phyloP scores from a whole-genome alignment of 2,797 vertebrate species.

The Alauda arvensis region DNA sequence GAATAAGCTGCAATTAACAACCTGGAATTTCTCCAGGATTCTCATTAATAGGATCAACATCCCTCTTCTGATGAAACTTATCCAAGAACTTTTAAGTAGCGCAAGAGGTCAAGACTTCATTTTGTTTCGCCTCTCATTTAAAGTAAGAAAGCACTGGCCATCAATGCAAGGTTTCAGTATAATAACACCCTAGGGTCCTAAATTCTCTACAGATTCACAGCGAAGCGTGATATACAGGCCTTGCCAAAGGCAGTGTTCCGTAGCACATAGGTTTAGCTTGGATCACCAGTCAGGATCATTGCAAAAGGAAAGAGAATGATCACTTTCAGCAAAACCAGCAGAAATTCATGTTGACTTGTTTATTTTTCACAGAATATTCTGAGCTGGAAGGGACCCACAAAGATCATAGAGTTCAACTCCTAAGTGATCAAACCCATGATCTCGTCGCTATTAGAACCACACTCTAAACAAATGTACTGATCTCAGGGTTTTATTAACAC shows the following conservation, averaged over 20 bases:
- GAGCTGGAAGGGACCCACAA: background rate
- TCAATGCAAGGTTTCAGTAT: background rate
- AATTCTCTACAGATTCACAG: background rate
- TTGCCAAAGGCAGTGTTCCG: background rate
- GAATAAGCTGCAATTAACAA: background rate
- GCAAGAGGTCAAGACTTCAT: background rate
- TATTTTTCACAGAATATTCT: background rate
- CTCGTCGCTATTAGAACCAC: fast-evolving
- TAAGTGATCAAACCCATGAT: background rate
- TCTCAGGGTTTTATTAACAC: background rate
- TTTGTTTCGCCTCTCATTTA: background rate
- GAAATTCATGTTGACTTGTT: background rate
- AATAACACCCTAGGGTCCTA: background rate
- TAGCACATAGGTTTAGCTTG: background rate
- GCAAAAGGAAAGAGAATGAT: background rate
- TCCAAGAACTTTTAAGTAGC: background rate
- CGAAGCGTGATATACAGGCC: background rate
- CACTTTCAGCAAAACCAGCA: background rate
- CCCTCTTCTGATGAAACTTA: background rate
- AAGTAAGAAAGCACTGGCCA: background rate
- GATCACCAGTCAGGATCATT: background rate
- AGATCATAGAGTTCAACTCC: fast-evolving
- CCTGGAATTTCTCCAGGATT: constrained; percentile 7
- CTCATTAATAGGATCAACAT: constrained; percentile 21
- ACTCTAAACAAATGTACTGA: background rate